Evolutionary conservation across 2,113 vertebrate species (phyloP).

Genomic region (Leucosticte australis): DNA sequence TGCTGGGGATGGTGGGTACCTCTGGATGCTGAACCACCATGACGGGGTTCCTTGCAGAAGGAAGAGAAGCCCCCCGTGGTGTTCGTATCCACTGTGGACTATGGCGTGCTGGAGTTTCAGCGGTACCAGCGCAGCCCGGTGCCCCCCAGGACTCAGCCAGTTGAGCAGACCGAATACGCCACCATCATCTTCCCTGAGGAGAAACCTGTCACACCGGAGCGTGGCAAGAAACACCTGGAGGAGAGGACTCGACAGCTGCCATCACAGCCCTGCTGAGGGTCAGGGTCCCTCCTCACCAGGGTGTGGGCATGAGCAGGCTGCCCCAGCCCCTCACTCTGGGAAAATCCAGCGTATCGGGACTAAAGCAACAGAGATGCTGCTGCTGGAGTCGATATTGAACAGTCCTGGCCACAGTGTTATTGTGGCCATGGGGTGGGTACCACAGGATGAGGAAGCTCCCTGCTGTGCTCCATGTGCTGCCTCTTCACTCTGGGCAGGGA

Average conservation of each 20-base stretch:
- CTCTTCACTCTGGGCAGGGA: not conserved
- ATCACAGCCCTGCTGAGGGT: not conserved
- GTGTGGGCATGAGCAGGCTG: not conserved
- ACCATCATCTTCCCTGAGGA: constrained; percentile 68
- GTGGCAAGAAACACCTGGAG: not conserved
- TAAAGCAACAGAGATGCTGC: not conserved
- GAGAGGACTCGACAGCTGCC: not conserved
- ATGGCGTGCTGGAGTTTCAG: constrained; percentile 74
- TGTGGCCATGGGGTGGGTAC: rapidly evolving
- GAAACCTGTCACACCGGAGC: not conserved
- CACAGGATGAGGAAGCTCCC: not conserved
- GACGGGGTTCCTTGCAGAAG: not conserved
- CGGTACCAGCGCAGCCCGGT: not conserved
- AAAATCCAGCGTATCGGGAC: not conserved
- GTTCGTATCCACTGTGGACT: constrained; percentile 62
- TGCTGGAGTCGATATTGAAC: not conserved
- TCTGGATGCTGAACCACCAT: rapidly evolving
- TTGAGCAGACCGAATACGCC: constrained; percentile 70
- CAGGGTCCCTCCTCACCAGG: not conserved
- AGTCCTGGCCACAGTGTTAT: not conserved
- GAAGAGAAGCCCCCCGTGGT: not conserved
- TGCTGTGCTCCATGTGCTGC: not conserved
- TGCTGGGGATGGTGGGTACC: not conserved
- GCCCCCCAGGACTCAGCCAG: rapidly evolving
- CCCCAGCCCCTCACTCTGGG: not conserved